Evolutionary conservation across 1,140 invertebrate species (phyloP).

Genomic region (Yoshiicerus persimilis): DNA sequence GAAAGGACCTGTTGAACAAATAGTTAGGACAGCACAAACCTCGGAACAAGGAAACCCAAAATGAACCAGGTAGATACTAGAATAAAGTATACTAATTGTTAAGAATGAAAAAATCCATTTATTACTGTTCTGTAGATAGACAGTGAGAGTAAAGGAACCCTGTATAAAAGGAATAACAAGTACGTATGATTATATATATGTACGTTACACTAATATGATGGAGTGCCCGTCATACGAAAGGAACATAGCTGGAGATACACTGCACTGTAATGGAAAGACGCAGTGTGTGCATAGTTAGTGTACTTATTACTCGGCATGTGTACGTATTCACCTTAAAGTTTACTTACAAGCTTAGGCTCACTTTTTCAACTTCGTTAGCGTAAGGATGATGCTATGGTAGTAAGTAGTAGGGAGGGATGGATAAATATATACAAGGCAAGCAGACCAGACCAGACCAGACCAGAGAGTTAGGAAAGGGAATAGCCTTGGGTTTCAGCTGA

Average conservation of each 20-base stretch:
- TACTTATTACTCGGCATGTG: background rate
- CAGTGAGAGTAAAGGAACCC: background rate
- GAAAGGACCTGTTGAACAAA: slow-evolving; percentile 2
- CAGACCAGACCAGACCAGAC: background rate
- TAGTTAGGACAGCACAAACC: background rate
- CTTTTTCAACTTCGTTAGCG: background rate
- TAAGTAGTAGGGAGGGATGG: slow-evolving; percentile 9
- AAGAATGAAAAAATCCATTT: slow-evolving; percentile 7
- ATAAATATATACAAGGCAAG: slow-evolving; percentile 6
- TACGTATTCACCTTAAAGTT: background rate
- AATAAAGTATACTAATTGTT: slow-evolving; percentile 17
- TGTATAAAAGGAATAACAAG: background rate
- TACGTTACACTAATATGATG: background rate
- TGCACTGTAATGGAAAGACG: background rate
- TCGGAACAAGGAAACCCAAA: background rate
- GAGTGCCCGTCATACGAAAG: background rate
- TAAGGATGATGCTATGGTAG: background rate
- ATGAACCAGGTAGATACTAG: background rate
- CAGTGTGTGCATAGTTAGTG: background rate
- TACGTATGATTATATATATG: background rate
- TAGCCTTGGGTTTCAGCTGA: slow-evolving; percentile 39
- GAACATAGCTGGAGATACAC: too few relatives aligned
- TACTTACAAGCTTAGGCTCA: slow-evolving; percentile 2
- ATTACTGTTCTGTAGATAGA: background rate
- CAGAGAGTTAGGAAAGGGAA: background rate